phyloP scores from a whole-genome alignment of 2,113 vertebrate species.

The Bos javanicus region DNA sequence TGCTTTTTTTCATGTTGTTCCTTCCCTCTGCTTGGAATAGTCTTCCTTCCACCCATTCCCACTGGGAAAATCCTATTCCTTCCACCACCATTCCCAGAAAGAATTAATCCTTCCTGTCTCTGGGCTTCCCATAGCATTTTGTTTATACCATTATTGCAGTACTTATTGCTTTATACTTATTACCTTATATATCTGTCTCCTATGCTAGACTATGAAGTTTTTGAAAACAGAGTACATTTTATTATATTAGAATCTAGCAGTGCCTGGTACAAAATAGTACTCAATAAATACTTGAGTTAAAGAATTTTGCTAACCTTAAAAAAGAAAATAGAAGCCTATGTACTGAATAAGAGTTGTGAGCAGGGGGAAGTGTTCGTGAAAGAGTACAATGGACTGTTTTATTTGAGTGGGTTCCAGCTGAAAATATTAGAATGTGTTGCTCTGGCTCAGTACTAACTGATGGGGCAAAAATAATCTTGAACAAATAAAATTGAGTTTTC shows the following conservation, averaged over 20 bases:
- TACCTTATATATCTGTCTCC: background rate
- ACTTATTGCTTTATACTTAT: background rate
- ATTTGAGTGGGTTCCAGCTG: background rate
- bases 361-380: background rate
- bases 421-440: background rate
- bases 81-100: background rate
- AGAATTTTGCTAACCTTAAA: background rate
- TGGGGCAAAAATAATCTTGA: constrained; percentile 19
- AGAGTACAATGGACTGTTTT: background rate
- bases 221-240: constrained; percentile 11
- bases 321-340: background rate
- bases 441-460: background rate
- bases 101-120: constrained; percentile 3
- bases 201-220: background rate
- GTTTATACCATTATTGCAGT: background rate
- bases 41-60: constrained; percentile 16
- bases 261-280: background rate
- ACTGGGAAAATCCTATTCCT: constrained; percentile 16
- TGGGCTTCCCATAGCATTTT: background rate
- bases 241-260: background rate
- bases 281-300: constrained; percentile 7
- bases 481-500: background rate
- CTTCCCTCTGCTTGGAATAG: constrained; percentile 1
- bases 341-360: constrained; percentile 25
- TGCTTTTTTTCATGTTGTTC: background rate